These are phyloP conservation scores for Lynx canadensis DNA, from an alignment of 2,113 vertebrate species.

Conservation along the genomic window DNA sequence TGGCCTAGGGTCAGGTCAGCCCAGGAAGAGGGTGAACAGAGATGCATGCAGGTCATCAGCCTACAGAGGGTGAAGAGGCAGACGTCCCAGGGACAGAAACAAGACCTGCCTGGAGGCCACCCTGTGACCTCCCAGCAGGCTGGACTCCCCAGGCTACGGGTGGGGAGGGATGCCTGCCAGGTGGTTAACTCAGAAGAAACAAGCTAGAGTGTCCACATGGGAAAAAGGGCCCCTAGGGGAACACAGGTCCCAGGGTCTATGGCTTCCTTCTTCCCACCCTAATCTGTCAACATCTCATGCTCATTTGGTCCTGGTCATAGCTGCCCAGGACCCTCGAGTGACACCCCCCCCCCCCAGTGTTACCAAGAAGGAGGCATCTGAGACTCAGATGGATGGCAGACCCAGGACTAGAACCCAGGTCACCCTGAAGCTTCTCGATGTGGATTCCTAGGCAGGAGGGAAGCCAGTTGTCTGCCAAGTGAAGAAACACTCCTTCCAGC, in stretches of 20 bases:
- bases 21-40: neutral
- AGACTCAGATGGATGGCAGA: neutral
- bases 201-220: neutral
- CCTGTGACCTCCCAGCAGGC: neutral
- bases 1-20: neutral
- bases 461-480: neutral
- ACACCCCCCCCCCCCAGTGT: neutral
- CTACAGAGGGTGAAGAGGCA: neutral
- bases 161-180: neutral
- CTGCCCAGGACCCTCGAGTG: neutral
- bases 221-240: neutral
- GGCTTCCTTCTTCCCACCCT: constrained; percentile 40
- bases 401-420: neutral
- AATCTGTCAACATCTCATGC: neutral
- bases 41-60: neutral
- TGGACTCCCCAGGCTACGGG: neutral
- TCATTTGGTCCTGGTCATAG: neutral
- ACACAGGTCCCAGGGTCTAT: neutral
- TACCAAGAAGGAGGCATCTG: neutral
- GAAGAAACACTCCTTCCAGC: neutral
- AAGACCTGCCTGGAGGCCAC: neutral
- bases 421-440: neutral
- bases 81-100: neutral
- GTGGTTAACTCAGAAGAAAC: neutral
- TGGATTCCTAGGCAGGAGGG: neutral